Percentiles rank a stretch among this genome's conserved stretches.
Conservation (phyloP, 2,888 invertebrate species). For the Tipula confusa region DNA sequence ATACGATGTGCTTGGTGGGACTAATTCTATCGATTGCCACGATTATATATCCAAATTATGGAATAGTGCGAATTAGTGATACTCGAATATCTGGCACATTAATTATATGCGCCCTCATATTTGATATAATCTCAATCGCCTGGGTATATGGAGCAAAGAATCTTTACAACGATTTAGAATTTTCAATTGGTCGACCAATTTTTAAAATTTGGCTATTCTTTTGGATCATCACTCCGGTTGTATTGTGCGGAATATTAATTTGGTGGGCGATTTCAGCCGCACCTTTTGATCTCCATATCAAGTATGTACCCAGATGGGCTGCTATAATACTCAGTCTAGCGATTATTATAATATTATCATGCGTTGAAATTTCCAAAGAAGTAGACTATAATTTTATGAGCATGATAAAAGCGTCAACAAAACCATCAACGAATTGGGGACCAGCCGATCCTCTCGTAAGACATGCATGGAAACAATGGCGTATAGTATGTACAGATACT, state of each 20-base stretch:
- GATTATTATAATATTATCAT: constrained; percentile 45
- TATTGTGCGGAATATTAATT: constrained; percentile 46
- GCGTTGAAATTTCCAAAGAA: constrained; percentile 48
- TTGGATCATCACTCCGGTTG: constrained; percentile 48
- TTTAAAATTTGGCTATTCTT: constrained; percentile 47
- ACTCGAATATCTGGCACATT: constrained; percentile 47
- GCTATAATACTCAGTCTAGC: constrained; percentile 46
- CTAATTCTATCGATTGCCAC: constrained; percentile 45
- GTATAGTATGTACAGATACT: constrained; percentile 49
- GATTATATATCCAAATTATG: constrained; percentile 45
- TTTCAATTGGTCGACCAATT: constrained; percentile 49
- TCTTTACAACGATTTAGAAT: constrained; percentile 49
- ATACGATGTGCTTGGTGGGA: constrained; percentile 46
- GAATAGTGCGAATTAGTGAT: constrained; percentile 45
- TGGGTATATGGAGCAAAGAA: constrained; percentile 51
- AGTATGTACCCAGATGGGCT: constrained; percentile 48
- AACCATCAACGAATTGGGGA: constrained; percentile 51
- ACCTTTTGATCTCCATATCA: constrained; percentile 42
- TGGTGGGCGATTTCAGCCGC: constrained; percentile 50
- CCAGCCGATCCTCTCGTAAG: constrained; percentile 50
- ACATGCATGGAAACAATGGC: constrained; percentile 51
- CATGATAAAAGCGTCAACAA: constrained; percentile 50
- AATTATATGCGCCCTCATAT: constrained; percentile 45
- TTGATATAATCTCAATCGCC: constrained; percentile 47
- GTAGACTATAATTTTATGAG: constrained; percentile 51